Evolutionary conservation across 2,113 vertebrate species (phyloP).

Genomic region (Pipa parva): DNA sequence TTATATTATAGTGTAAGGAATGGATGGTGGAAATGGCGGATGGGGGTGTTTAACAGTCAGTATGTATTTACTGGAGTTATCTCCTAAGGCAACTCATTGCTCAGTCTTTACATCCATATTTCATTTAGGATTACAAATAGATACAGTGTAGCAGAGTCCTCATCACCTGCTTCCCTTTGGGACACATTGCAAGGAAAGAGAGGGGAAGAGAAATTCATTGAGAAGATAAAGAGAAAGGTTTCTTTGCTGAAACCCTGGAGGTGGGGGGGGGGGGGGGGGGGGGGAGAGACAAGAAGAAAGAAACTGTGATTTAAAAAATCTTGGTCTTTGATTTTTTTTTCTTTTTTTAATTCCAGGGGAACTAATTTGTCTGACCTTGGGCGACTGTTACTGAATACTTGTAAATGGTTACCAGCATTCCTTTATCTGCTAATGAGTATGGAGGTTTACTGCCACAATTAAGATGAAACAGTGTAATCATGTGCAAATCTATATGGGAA

Average conservation of each 20-base stretch:
- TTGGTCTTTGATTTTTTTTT: background rate
- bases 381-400: background rate
- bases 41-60: background rate
- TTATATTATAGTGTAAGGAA: background rate
- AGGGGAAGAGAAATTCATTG: background rate
- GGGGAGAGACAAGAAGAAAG: background rate
- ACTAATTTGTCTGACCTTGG: background rate
- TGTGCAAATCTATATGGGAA: too few species aligned
- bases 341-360: background rate
- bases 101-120: constrained; percentile 4
- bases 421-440: background rate
- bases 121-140: constrained; percentile 12
- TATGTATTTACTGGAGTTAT: too few species aligned
- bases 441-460: background rate
- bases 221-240: background rate
- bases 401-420: background rate
- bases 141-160: background rate
- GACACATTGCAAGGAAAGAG: background rate
- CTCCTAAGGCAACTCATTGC: background rate
- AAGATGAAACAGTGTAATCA: constrained; percentile 11
- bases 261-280: background rate
- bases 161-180: background rate
- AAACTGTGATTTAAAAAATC: background rate
- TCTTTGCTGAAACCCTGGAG: background rate
- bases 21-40: background rate